Conservation (phyloP, 2,797 vertebrate genomes). For the Sphenodon punctatus region DNA sequence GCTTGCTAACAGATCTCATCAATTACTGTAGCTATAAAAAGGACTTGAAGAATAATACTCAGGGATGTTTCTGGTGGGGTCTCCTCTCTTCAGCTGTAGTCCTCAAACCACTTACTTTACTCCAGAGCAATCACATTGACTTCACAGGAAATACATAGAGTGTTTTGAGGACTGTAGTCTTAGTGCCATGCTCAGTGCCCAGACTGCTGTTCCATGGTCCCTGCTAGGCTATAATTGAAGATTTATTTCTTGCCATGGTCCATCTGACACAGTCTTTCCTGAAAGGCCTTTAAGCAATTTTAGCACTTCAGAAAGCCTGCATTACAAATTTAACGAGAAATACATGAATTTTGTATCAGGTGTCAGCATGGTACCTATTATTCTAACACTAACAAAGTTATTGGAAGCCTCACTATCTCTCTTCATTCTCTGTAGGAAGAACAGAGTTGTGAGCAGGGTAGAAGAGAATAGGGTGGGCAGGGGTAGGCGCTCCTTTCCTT, state of each 20-base stretch:
- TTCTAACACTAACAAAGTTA: constrained; percentile 19
- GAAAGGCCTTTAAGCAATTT: neutral
- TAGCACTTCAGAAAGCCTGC: constrained; percentile 15
- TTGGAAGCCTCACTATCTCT: neutral
- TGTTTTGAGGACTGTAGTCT: no score
- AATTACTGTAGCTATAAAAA: no score
- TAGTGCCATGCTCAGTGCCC: neutral
- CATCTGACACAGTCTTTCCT: neutral
- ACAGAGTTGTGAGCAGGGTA: neutral
- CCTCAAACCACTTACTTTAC: no score
- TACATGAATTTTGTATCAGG: constrained; percentile 19
- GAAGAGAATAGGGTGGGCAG: neutral
- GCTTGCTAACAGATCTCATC: no score
- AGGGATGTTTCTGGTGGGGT: no score
- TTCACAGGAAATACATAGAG: no score
- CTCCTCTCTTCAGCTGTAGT: no score
- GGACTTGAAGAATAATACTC: no score
- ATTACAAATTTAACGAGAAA: constrained; percentile 29
- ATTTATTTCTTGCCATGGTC: neutral
- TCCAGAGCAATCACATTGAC: no score
- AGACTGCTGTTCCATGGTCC: neutral
- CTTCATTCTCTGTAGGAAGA: neutral
- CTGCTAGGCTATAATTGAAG: neutral
- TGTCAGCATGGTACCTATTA: constrained; percentile 22
- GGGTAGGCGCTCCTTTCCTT: neutral